These are phyloP conservation scores for Liopterus haemorrhoidalis DNA, from an alignment of 2,888 invertebrate species.

Conservation along the genomic window DNA sequence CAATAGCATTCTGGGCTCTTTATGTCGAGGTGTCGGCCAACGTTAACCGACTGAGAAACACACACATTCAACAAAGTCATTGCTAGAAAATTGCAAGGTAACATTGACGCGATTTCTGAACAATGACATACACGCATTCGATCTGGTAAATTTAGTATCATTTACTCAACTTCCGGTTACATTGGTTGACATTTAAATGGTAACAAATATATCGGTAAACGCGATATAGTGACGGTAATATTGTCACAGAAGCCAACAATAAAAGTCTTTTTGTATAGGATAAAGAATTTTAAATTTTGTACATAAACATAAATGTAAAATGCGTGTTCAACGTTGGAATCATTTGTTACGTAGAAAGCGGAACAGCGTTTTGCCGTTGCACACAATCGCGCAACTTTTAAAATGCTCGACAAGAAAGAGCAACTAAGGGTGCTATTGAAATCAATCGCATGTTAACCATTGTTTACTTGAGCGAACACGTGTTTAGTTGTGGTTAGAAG, in stretches of 20 bases:
- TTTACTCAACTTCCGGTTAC: conserved; percentile 1
- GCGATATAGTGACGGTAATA: background rate
- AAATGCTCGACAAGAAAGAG: conserved; percentile 5
- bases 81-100: conserved; percentile 1
- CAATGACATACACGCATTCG: conserved; percentile 7
- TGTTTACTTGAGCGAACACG: conserved; percentile 16
- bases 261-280: conserved; percentile 1
- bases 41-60: background rate
- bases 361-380: background rate
- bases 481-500: conserved; percentile 15
- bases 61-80: background rate
- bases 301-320: conserved; percentile 8
- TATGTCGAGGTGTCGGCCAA: background rate
- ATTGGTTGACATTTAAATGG: conserved; percentile 2
- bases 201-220: background rate
- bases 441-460: conserved; percentile 16
- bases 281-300: conserved; percentile 7
- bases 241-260: conserved; percentile 1
- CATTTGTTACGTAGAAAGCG: conserved; percentile 2
- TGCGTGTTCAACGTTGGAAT: conserved; percentile 2
- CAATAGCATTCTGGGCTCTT: background rate
- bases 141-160: conserved; percentile 3
- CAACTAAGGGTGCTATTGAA: conserved; percentile 9
- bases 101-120: background rate
- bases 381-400: background rate